Evolutionary conservation across 2,888 invertebrate species (phyloP).

Genomic region (Drosophila pseudotakahashii): DNA sequence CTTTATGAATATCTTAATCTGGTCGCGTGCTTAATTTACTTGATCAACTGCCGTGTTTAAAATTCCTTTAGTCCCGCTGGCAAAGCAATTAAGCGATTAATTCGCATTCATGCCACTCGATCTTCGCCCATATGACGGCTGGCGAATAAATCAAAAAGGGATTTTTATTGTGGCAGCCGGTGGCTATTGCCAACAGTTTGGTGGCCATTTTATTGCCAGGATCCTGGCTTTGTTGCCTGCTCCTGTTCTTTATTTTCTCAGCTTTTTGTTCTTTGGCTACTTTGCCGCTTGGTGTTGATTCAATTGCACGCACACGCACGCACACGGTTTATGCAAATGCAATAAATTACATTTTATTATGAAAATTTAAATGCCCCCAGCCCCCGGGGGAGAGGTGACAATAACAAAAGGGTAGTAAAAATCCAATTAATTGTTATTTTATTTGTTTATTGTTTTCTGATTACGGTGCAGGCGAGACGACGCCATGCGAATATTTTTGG

Average conservation of each 20-base stretch:
- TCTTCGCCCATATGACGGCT: conserved; percentile 25
- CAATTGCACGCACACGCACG: conserved; percentile 54
- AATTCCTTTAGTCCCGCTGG: conserved; percentile 20
- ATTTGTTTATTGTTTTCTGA: conserved; percentile 80
- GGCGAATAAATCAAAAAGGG: conserved; percentile 69
- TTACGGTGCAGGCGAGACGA: conserved; percentile 52
- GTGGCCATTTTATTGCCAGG: conserved; percentile 63
- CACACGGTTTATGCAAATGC: conserved; percentile 77
- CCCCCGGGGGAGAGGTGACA: conserved; percentile 18
- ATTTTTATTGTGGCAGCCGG: conserved; percentile 64
- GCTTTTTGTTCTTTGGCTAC: conserved; percentile 59
- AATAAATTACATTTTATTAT: conserved; percentile 79
- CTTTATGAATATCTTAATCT: conserved; percentile 15
- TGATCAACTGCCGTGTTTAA: conserved; percentile 29
- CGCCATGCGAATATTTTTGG: conserved; percentile 5
- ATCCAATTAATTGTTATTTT: conserved; percentile 80
- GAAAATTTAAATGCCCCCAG: conserved; percentile 61
- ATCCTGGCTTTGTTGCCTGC: conserved; percentile 47
- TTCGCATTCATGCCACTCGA: conserved; percentile 43
- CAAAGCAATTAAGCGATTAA: conserved; percentile 66
- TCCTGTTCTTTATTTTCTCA: conserved; percentile 33
- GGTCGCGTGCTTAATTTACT: conserved; percentile 25
- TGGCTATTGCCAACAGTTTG: conserved; percentile 70
- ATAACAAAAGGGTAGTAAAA: conserved; percentile 54
- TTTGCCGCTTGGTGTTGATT: conserved; percentile 69